Conservation (phyloP, 2,888 invertebrate species). For the Halocaridina rubra region DNA sequence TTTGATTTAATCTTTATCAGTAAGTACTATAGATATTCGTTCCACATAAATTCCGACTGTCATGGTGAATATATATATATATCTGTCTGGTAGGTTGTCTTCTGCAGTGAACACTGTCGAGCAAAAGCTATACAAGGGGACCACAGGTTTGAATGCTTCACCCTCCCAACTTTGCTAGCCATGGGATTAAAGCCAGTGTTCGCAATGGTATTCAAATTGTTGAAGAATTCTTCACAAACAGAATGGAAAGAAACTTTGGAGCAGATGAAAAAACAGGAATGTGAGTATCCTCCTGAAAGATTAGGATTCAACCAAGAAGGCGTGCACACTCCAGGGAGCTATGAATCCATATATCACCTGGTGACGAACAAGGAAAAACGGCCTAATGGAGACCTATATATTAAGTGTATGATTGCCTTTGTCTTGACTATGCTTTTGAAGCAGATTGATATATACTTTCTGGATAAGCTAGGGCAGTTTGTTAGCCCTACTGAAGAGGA, state of each 20-base stretch:
- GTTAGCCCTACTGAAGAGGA: conserved; percentile 23
- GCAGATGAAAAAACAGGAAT: background rate
- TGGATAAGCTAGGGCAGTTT: background rate
- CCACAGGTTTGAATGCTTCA: conserved; percentile 34
- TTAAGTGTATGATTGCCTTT: conserved; percentile 8
- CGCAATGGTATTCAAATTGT: background rate
- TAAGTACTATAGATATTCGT: too few species aligned
- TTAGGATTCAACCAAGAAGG: conserved; percentile 22
- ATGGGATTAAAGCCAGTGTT: background rate
- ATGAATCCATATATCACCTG: conserved; percentile 21
- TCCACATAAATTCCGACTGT: too few species aligned
- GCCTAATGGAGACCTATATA: background rate
- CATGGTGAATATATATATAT: too few species aligned
- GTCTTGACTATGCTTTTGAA: background rate
- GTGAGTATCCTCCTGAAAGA: background rate
- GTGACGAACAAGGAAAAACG: conserved; percentile 10
- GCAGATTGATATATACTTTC: background rate
- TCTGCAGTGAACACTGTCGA: conserved; percentile 11
- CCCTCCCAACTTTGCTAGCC: background rate
- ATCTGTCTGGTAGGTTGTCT: background rate
- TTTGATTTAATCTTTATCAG: too few species aligned
- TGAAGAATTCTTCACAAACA: background rate
- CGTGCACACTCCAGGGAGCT: background rate
- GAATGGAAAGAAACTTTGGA: background rate
- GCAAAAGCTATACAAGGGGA: background rate